These are phyloP conservation scores for Ammospiza maritima DNA, from an alignment of 2,797 vertebrate species.

Conservation along the genomic window DNA sequence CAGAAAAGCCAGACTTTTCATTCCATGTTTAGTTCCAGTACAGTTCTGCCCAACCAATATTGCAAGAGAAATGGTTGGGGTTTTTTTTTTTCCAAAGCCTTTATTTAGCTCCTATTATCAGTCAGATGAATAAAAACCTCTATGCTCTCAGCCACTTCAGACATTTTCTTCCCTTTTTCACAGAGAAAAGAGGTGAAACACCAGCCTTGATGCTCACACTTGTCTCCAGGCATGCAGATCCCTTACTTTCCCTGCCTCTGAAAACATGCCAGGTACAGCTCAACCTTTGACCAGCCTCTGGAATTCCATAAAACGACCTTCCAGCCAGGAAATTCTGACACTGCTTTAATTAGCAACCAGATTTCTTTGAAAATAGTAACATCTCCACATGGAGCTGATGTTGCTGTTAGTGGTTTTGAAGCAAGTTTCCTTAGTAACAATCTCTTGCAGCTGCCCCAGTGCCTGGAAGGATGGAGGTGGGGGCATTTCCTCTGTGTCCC, in stretches of 20 bases:
- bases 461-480: not conserved
- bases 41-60: slow-evolving; percentile 51
- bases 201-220: not conserved
- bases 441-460: not conserved
- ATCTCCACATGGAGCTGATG: not conserved
- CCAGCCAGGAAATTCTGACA: slow-evolving; percentile 40
- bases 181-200: not conserved
- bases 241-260: not conserved
- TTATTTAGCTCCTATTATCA: slow-evolving; percentile 65
- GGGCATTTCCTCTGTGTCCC: not conserved
- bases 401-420: not conserved
- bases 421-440: not conserved
- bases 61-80: not conserved
- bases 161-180: not conserved
- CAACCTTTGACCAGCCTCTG: not conserved
- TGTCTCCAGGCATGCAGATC: not conserved
- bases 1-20: slow-evolving; percentile 55
- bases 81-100: not conserved
- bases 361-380: slow-evolving; percentile 25
- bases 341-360: slow-evolving; percentile 10
- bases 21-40: slow-evolving; percentile 63
- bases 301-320: not conserved
- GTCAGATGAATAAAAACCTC: slow-evolving; percentile 60
- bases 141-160: not conserved
- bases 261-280: not conserved